These are phyloP conservation scores for Dinocampus coccinellae DNA, from an alignment of 2,888 invertebrate genomes.

Conservation along the genomic window DNA sequence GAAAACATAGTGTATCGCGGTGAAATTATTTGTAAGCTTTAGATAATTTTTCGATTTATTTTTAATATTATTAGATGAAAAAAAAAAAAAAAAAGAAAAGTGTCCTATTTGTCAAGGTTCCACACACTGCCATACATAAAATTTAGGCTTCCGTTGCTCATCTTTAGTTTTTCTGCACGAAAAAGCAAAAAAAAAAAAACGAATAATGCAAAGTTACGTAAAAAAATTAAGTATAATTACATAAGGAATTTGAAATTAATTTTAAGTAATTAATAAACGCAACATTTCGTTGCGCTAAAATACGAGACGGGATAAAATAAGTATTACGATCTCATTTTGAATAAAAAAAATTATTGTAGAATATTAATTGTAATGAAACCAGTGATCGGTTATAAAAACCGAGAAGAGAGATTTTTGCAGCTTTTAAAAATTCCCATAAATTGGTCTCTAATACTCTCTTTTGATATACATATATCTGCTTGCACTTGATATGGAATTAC, in stretches of 20 bases:
- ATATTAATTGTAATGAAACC: neutral
- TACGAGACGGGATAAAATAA: slow-evolving; percentile 36
- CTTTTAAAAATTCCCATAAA: neutral
- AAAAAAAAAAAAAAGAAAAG: too few species aligned
- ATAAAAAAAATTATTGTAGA: slow-evolving; percentile 5
- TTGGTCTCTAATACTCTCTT: neutral
- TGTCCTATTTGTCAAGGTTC: neutral
- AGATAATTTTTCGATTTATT: neutral
- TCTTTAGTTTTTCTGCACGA: neutral
- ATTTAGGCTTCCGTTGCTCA: neutral
- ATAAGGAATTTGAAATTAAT: neutral
- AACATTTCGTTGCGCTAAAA: slow-evolving; percentile 31
- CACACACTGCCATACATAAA: neutral
- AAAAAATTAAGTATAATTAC: neutral
- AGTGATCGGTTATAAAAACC: neutral
- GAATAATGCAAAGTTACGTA: neutral
- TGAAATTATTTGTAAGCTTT: neutral
- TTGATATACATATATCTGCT: neutral
- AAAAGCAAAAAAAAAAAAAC: neutral
- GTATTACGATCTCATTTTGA: slow-evolving; percentile 61
- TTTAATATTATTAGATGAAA: neutral
- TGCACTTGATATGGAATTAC: neutral
- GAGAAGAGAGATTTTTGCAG: neutral
- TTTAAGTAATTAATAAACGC: neutral
- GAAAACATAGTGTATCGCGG: neutral